Conservation (phyloP, 35 echinoderm and acorn worm species). For the Ptychodera flava region DNA sequence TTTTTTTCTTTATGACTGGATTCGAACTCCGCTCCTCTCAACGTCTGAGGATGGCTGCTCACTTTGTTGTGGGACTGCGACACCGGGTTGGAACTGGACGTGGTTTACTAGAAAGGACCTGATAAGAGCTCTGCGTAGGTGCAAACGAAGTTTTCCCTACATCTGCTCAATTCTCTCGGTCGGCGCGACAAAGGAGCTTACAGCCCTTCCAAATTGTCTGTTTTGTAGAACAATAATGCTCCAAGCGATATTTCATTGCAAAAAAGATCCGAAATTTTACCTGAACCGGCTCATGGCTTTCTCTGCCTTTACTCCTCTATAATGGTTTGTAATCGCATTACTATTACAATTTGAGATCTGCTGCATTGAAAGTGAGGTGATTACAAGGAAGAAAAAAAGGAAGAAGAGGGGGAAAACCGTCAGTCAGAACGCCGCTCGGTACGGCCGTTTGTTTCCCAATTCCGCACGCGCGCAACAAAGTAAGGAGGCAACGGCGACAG, state of each 20-base stretch:
- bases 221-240: background rate
- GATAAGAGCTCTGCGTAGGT: no score
- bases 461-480: no score
- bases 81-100: no score
- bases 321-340: background rate
- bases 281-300: background rate
- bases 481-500: no score
- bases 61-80: no score
- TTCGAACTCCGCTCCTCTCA: no score
- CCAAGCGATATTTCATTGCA: background rate
- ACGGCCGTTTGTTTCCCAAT: no score
- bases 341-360: background rate
- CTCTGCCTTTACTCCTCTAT: background rate
- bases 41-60: no score
- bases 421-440: no score
- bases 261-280: conserved; percentile 2
- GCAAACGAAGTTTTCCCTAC: background rate
- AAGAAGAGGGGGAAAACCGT: no score
- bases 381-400: background rate
- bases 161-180: background rate
- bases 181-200: background rate
- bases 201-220: background rate
- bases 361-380: background rate
- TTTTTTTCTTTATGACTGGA: no score
- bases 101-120: no score